A percentile compares a stretch with the other conserved stretches of the same genome.
Conservation (phyloP, 2,113 vertebrate genomes). For the Myotis brandtii region DNA sequence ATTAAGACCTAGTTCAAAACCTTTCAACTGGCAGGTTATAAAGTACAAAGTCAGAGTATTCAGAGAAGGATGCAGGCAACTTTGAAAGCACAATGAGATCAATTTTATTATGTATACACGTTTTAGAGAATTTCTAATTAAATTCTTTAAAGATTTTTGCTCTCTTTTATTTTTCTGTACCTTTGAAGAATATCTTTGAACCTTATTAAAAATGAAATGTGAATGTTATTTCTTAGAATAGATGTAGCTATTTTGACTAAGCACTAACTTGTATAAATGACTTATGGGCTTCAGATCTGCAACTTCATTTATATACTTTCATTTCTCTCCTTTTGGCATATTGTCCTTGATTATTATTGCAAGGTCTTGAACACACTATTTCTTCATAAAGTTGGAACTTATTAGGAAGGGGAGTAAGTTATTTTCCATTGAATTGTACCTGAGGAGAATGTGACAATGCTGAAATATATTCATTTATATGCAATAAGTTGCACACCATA, state of each 20-base stretch:
- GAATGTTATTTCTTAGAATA: slow-evolving; percentile 57
- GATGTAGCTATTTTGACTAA: slow-evolving; percentile 56
- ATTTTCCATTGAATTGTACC: slow-evolving; percentile 15
- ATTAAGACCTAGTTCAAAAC: slow-evolving; percentile 42
- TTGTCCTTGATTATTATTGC: slow-evolving; percentile 47
- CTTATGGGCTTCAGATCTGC: slow-evolving; percentile 35
- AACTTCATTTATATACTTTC: slow-evolving; percentile 55
- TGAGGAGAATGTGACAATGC: slow-evolving; percentile 35
- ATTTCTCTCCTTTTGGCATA: neutral
- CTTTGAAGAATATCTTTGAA: slow-evolving; percentile 61
- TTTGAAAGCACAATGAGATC: slow-evolving; percentile 64
- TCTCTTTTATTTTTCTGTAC: slow-evolving; percentile 41
- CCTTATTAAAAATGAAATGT: slow-evolving; percentile 58
- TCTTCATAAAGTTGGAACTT: slow-evolving; percentile 46
- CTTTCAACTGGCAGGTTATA: slow-evolving; percentile 53
- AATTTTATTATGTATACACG: slow-evolving; percentile 52
- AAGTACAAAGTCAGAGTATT: slow-evolving; percentile 68
- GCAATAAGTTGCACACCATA: neutral
- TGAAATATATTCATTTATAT: slow-evolving; percentile 53
- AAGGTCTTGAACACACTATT: slow-evolving; percentile 30
- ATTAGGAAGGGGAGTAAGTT: neutral
- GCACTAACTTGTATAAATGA: slow-evolving; percentile 37
- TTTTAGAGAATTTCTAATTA: slow-evolving; percentile 53
- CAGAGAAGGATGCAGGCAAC: slow-evolving; percentile 29
- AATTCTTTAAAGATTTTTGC: slow-evolving; percentile 32